These are phyloP conservation scores for Channa striata DNA, from an alignment of 2,797 vertebrate species.

Conservation along the genomic window DNA sequence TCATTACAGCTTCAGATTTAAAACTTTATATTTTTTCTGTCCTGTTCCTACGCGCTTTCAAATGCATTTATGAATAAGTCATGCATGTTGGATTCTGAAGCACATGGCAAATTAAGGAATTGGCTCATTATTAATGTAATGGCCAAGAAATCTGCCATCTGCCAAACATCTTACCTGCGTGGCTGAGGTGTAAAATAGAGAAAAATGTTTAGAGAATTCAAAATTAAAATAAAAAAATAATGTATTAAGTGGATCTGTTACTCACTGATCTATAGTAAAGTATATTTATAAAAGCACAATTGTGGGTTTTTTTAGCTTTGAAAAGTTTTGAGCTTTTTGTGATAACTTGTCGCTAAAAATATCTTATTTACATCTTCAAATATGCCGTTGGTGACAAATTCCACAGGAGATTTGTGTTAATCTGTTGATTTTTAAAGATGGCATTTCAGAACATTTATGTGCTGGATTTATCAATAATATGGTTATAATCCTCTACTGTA, in stretches of 20 bases:
- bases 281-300: background rate
- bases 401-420: background rate
- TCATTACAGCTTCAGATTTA: conserved; percentile 28
- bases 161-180: conserved; percentile 4
- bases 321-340: background rate
- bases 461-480: no score
- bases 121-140: conserved; percentile 62
- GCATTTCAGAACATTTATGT: no score
- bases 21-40: conserved; percentile 28
- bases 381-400: background rate
- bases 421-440: background rate
- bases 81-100: conserved; percentile 35
- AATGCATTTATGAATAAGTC: conserved; percentile 58
- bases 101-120: conserved; percentile 44
- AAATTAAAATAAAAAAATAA: background rate
- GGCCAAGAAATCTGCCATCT: conserved; percentile 23
- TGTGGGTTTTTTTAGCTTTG: background rate
- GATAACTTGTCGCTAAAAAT: background rate
- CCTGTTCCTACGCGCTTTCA: background rate
- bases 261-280: conserved; percentile 1
- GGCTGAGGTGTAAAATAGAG: conserved; percentile 1
- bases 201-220: background rate
- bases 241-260: background rate
- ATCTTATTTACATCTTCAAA: background rate
- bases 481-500: no score